Conservation (phyloP, 2,113 vertebrate species). For the Sinocyclocheilus anophthalmus region DNA sequence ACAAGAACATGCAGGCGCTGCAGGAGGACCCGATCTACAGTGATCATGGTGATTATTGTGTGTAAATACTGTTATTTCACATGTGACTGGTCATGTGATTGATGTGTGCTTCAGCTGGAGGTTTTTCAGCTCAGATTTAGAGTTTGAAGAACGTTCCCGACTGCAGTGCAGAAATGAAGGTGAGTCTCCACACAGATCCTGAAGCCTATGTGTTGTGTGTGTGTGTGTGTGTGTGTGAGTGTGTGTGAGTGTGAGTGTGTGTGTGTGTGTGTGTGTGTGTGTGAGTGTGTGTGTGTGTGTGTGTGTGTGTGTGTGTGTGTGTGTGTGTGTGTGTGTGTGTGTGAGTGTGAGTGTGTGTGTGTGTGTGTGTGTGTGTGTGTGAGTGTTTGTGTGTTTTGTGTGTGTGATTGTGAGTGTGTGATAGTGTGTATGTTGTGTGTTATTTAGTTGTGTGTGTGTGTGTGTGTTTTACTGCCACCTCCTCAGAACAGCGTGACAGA, state of each 20-base stretch:
- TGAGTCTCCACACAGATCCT: background rate
- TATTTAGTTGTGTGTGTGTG: no score
- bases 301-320: no score
- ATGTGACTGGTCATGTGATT: background rate
- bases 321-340: no score
- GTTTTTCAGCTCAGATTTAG: background rate
- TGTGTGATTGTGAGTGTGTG: background rate
- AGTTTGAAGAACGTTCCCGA: background rate
- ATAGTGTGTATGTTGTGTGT: no score
- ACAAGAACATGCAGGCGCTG: background rate
- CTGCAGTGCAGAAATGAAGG: background rate
- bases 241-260: background rate
- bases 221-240: conserved; percentile 1
- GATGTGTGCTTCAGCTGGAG: background rate
- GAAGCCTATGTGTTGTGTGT: background rate
- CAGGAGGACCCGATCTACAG: no score
- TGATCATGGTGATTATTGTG: background rate
- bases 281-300: conserved; percentile 34
- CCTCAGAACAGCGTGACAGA: background rate
- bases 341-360: no score
- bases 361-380: no score
- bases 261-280: conserved; percentile 40
- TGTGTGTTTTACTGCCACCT: conserved; percentile 5
- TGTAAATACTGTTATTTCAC: background rate
- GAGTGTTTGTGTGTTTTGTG: background rate